Evolutionary conservation across 2,113 vertebrate species (phyloP).

Genomic region (Vulpes ferrilata): DNA sequence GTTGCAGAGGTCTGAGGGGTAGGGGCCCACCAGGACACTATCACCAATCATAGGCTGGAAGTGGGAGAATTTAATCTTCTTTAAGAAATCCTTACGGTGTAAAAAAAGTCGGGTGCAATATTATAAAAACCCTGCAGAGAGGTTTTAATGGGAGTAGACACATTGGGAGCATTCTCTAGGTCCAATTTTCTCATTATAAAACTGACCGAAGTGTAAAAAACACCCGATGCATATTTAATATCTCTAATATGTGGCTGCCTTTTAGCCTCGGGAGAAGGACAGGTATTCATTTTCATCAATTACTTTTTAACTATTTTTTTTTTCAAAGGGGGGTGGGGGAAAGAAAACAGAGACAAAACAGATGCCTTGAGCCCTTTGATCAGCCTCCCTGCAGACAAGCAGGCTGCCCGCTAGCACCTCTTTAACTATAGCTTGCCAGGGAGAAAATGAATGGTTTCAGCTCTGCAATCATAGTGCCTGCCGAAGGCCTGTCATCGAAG

Average conservation of each 20-base stretch:
- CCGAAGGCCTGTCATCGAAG: conserved; percentile 92
- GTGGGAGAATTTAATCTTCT: conserved; percentile 65
- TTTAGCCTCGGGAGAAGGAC: conserved; percentile 87
- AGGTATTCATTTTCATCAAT: conserved; percentile 92
- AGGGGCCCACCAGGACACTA: background rate
- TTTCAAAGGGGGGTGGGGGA: conserved; percentile 83
- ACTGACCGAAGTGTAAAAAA: conserved; percentile 64
- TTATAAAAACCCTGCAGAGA: conserved; percentile 42
- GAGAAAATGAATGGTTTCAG: conserved; percentile 91
- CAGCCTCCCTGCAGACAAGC: conserved; percentile 91
- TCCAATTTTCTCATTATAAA: conserved; percentile 82
- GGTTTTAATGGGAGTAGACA: conserved; percentile 78
- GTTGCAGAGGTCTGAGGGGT: background rate
- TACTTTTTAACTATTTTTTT: conserved; percentile 89
- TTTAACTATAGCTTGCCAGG: conserved; percentile 90
- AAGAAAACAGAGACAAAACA: conserved; percentile 93
- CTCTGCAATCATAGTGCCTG: conserved; percentile 91
- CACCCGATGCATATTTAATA: conserved; percentile 68
- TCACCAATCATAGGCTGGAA: background rate
- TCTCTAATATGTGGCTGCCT: conserved; percentile 83
- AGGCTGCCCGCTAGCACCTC: conserved; percentile 92
- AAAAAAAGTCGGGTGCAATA: conserved; percentile 61
- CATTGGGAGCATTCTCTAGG: conserved; percentile 69
- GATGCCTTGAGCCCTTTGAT: conserved; percentile 93
- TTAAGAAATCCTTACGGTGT: conserved; percentile 72